Conservation (phyloP, 2,888 invertebrate genomes). For the Cephus nigrinus region DNA sequence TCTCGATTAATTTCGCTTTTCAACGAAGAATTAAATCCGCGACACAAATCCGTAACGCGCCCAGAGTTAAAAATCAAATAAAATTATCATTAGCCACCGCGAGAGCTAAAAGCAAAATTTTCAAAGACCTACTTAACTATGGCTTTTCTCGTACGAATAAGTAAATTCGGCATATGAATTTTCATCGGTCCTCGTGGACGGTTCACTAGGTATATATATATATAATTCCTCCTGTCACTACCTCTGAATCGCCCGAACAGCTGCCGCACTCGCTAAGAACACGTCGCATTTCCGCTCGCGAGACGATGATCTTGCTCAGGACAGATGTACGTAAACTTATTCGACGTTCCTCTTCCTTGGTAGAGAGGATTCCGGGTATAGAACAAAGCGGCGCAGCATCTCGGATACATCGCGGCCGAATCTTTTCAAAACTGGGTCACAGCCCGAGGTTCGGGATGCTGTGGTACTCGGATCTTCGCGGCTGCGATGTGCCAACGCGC, state of each 20-base stretch:
- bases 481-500: slow-evolving; percentile 12
- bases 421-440: slow-evolving; percentile 36
- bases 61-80: background rate
- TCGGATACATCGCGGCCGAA: slow-evolving; percentile 26
- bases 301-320: background rate
- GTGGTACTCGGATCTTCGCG: background rate
- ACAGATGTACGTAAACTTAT: background rate
- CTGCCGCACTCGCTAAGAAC: slow-evolving; percentile 46
- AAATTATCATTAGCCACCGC: background rate
- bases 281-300: slow-evolving; percentile 38
- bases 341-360: background rate
- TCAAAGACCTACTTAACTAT: background rate
- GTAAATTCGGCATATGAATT: background rate
- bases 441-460: slow-evolving; percentile 1
- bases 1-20: background rate
- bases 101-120: background rate
- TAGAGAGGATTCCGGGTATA: background rate
- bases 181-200: too few species aligned
- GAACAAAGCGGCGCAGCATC: slow-evolving; percentile 24
- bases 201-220: background rate
- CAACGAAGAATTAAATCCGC: background rate
- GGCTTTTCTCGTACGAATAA: background rate
- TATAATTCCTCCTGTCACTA: slow-evolving; percentile 12
- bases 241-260: slow-evolving; percentile 49
- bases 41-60: background rate